Percentiles rank a stretch among this genome's conserved stretches.
phyloP scores from a whole-genome alignment of 2,113 vertebrate species.

The Macrotis lagotis region DNA sequence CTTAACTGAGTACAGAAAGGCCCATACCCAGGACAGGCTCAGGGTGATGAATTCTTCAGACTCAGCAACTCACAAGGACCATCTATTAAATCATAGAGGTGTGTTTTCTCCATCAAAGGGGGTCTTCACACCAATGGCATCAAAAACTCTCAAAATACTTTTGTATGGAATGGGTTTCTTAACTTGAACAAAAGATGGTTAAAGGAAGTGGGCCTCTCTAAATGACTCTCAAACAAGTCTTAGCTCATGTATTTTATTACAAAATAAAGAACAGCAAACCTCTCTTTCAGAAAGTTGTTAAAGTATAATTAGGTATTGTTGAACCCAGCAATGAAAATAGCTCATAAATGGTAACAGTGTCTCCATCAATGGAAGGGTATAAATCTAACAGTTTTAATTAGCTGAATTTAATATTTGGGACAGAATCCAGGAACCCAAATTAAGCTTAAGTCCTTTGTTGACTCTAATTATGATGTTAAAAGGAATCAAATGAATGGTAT shows the following conservation, averaged over 20 bases:
- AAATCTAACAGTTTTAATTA: conserved; percentile 31
- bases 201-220: background rate
- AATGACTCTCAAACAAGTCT: background rate
- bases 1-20: background rate
- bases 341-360: conserved; percentile 27
- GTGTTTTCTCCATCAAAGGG: background rate
- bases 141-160: background rate
- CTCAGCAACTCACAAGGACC: no score
- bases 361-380: conserved; percentile 25
- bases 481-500: conserved; percentile 6
- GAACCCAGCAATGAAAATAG: conserved; percentile 42
- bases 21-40: background rate
- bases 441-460: background rate
- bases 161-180: background rate
- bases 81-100: background rate
- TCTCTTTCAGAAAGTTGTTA: background rate
- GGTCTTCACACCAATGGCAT: background rate
- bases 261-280: conserved; percentile 4
- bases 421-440: background rate
- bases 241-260: conserved; percentile 40
- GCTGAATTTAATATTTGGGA: background rate
- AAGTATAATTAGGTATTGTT: conserved; percentile 37
- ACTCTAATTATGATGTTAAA: conserved; percentile 15
- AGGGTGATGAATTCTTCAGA: background rate
- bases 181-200: conserved; percentile 12